Base-by-base conservation (phyloP, 2,888 invertebrate species). In the Zygogramma bicolorata region DNA sequence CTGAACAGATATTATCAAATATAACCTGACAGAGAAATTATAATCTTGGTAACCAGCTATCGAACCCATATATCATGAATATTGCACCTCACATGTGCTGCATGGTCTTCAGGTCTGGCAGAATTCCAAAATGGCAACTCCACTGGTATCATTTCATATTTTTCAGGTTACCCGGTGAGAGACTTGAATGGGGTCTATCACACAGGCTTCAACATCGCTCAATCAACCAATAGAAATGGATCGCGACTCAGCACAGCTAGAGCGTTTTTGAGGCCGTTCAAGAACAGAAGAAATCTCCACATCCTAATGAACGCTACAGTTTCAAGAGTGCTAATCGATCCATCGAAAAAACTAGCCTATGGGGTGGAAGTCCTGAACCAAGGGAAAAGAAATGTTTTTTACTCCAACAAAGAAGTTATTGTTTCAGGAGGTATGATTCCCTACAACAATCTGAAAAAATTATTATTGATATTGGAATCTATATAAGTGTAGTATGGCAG, bases 181-280 rank as follows among this genome's bases (percentile, higher is more conserved):
- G 97, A 97, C 84, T 88, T 96, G 20, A 97, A 97, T 86, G 96
- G 96, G 0, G 90, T 89, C 27, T 90, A 90, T 27, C 93, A 95
- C 84, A 93, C 95, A 0, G 96, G 97, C 1, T 96, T 97, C 85
- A 89, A 92, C 72, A 96, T 97, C 75, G 96, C 96, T 0, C 97
- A 97, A 86, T 96, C 95, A 27, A 97, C 95, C 0, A 93, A 93
- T 79, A 90, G 93, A 79, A 95, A 96, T 83, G 97, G 96, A 0
- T 95, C 96, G 0, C 90, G 97, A 0, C 90, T 95, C 70, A 95
- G 95, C 77, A 92, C 93, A 0, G 93, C 96, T 0, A 91, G 94
- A 69, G 94, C 97, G 0, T 97, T 94, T 87, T 88, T 97, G 7
- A 89, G 96, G 0, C 96, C 96, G 0, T 94, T 93, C 25, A 91